Evolutionary conservation across 2,797 vertebrate genomes (phyloP).

Genomic region (Acipenser ruthenus): DNA sequence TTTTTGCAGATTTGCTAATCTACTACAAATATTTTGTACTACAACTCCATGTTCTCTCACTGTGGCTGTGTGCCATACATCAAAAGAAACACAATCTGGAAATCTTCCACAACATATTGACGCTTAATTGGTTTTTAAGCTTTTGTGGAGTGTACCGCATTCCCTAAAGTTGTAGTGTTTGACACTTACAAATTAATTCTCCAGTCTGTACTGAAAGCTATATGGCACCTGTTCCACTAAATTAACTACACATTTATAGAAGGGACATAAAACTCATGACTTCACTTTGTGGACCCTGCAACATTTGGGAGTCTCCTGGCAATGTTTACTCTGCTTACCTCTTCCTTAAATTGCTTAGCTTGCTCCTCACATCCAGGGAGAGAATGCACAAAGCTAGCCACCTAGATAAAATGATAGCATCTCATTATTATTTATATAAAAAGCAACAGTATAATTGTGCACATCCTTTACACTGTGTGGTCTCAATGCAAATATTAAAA

Average conservation of each 20-base stretch:
- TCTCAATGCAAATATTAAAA: too few relatives aligned
- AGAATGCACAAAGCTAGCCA: slow-evolving; percentile 76
- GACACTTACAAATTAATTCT: slow-evolving; percentile 14
- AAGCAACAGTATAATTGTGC: background rate
- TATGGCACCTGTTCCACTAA: slow-evolving; percentile 7
- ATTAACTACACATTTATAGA: slow-evolving; percentile 7
- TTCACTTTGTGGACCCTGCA: background rate
- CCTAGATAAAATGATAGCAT: slow-evolving; percentile 50
- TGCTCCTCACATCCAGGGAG: slow-evolving; percentile 81
- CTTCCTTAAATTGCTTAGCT: slow-evolving; percentile 75
- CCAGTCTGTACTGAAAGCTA: slow-evolving; percentile 13
- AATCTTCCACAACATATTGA: background rate
- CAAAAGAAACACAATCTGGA: background rate
- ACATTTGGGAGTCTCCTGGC: background rate
- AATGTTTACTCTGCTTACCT: slow-evolving; percentile 56
- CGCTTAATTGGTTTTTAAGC: background rate
- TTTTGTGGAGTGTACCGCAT: too few relatives aligned
- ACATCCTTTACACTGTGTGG: too few relatives aligned
- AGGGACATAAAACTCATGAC: slow-evolving; percentile 5
- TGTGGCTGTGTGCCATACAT: background rate
- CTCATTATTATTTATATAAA: background rate
- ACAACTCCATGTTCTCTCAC: background rate
- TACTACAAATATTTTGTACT: too few relatives aligned
- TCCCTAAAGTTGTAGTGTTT: slow-evolving; percentile 6
- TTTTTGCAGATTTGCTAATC: too few relatives aligned